These are phyloP conservation scores for Montipora capitata DNA, from an alignment of 92 coral and sea anemone species.

Conservation along the genomic window DNA sequence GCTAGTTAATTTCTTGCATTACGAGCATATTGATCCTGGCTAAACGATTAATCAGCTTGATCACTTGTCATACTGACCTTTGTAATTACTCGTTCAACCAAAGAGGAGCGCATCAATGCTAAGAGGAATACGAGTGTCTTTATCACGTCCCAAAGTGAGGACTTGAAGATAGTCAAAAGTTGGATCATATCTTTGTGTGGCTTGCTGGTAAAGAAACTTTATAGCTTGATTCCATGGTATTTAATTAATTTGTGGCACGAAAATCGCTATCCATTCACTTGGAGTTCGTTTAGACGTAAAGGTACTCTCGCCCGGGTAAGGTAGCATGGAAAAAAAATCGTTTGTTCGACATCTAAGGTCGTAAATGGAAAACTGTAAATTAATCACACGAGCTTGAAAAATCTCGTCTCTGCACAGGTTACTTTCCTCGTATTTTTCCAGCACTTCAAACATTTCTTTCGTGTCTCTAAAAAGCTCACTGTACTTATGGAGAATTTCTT, in stretches of 20 bases:
- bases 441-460: background rate
- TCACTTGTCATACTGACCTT: too few species aligned
- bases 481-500: background rate
- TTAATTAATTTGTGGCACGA: too few species aligned
- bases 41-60: too few species aligned
- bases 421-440: constrained; percentile 37
- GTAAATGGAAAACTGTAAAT: background rate
- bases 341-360: background rate
- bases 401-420: background rate
- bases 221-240: constrained; percentile 10
- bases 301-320: background rate
- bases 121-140: constrained; percentile 18
- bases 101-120: constrained; percentile 8
- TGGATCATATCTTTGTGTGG: background rate
- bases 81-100: background rate
- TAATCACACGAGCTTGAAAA: background rate
- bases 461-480: background rate
- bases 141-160: constrained; percentile 17
- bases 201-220: constrained; percentile 36
- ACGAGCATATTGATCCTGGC: too few species aligned
- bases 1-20: too few species aligned
- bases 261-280: background rate
- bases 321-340: background rate
- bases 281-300: constrained; percentile 9
- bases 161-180: constrained; percentile 18